Base-by-base conservation (phyloP, 2,797 vertebrate species). In the Lepus townsendii region DNA sequence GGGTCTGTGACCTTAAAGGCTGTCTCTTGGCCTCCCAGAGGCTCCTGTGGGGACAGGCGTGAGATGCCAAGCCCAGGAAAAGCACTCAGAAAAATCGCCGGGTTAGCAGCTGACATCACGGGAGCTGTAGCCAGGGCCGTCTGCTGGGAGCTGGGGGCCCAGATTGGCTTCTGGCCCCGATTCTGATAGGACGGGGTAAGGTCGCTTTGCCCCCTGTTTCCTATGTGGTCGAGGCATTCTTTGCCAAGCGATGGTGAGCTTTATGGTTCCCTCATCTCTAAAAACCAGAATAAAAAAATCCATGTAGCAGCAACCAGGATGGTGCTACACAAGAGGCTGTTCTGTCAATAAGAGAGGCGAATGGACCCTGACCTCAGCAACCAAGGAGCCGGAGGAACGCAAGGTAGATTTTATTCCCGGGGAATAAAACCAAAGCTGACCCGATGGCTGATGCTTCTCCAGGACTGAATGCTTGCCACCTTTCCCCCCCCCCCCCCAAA, bases 291-390 rank as follows among this genome's bases (percentile, higher is more conserved):
- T 35, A 35, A 35, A 35, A 35, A 35, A 35, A 35, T 35, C 35
- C 35, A 14, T 0, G 26, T 52, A 26, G 60, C 8, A 30, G 73
- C 19, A 38, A 57, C 7, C 7, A 68, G 0, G n/a, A 3, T 0
- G 16, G 5, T 16, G 47, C 24, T 4, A 2, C 2, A 0, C 22
- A 10, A 12, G 57, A 0, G 22, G n/a, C 54, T 24, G 6, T 14
- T 14, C n/a, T 73, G 66, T 52, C 42, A 20, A 50, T 35, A 7
- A 30, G 0, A 50, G 5, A 10, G 42, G 47, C 0, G 13, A n/a
- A 4, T 1, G 80, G 27, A 57, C 38, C 12, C 14, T 5, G 20
- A 10, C 42, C 27, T 65, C 10, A 5, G 42, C n/a, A 42, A 11
- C 12, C 19, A 12, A n/a, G 73, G 20, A 47, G 30, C 19, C 17